Conservation (phyloP, 2,888 invertebrate genomes). For the Polymixis flavicincta region DNA sequence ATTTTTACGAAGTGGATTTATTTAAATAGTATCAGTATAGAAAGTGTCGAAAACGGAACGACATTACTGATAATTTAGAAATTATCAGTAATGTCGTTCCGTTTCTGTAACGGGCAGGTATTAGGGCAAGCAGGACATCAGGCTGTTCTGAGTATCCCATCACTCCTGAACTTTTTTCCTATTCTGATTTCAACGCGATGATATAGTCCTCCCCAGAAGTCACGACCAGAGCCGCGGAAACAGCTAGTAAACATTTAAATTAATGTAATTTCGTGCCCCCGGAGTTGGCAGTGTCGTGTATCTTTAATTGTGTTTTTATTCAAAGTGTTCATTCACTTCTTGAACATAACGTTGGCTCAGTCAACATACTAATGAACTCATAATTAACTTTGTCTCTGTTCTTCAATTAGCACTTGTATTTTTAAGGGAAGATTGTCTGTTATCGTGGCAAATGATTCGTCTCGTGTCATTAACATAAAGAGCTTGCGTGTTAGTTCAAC, state of each 20-base stretch:
- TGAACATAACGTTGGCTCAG: conserved; percentile 22
- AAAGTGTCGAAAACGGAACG: too few relatives aligned
- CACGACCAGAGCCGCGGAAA: background rate
- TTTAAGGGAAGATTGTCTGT: conserved; percentile 11
- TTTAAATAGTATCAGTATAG: too few relatives aligned
- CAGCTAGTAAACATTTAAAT: background rate
- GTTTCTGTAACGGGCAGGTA: background rate
- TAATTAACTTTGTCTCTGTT: conserved; percentile 34
- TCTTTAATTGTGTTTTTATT: conserved; percentile 34
- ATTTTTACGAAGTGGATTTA: background rate
- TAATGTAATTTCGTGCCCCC: background rate
- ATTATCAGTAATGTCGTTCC: too few relatives aligned
- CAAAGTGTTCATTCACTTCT: conserved; percentile 31
- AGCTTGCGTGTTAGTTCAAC: conserved; percentile 4
- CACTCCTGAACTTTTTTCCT: background rate
- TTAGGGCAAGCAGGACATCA: too few relatives aligned
- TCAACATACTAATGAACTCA: conserved; percentile 37
- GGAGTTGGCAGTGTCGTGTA: background rate
- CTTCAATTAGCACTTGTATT: conserved; percentile 40
- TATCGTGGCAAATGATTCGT: background rate
- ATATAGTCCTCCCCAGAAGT: background rate
- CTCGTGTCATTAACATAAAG: conserved; percentile 11
- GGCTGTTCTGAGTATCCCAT: background rate
- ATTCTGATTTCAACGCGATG: background rate
- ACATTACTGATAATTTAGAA: too few relatives aligned